Conservation (phyloP, 2,888 invertebrate genomes). For the Lymantria monacha region DNA sequence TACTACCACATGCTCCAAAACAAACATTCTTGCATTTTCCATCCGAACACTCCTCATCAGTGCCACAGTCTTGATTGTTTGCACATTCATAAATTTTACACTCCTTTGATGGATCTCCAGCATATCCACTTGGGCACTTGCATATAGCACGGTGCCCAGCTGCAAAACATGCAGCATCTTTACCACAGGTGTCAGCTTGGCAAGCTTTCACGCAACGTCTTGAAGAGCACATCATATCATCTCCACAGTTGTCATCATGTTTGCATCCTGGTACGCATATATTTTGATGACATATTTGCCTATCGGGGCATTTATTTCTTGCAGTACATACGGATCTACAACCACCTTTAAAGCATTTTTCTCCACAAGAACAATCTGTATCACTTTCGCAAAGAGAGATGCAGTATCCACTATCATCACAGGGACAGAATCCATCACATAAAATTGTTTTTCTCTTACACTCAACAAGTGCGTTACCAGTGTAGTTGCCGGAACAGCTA, state of each 20-base stretch:
- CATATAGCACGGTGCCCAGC: constrained; percentile 92
- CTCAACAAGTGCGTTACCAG: constrained; percentile 90
- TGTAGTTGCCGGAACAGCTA: constrained; percentile 90
- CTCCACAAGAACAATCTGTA: constrained; percentile 91
- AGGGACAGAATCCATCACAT: constrained; percentile 90
- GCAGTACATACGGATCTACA: constrained; percentile 88
- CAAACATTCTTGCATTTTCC: constrained; percentile 91
- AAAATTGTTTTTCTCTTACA: constrained; percentile 87
- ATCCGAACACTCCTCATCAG: constrained; percentile 88
- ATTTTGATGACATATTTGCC: constrained; percentile 88
- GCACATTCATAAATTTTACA: constrained; percentile 91
- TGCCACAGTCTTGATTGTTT: constrained; percentile 88
- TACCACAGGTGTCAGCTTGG: constrained; percentile 87
- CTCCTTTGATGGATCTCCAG: constrained; percentile 89
- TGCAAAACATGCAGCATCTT: constrained; percentile 89
- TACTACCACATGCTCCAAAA: constrained; percentile 89
- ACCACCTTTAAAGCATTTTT: constrained; percentile 87
- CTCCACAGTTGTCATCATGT: constrained; percentile 89
- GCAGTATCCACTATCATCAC: constrained; percentile 92
- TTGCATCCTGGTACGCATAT: constrained; percentile 91
- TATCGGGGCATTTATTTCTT: constrained; percentile 86
- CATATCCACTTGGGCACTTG: constrained; percentile 92
- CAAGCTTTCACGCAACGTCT: constrained; percentile 88
- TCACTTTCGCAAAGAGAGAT: constrained; percentile 85
- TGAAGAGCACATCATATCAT: constrained; percentile 86